These are phyloP conservation scores for Alloscopus bannaensis DNA, from an alignment of 2,888 invertebrate genomes.

Conservation along the genomic window DNA sequence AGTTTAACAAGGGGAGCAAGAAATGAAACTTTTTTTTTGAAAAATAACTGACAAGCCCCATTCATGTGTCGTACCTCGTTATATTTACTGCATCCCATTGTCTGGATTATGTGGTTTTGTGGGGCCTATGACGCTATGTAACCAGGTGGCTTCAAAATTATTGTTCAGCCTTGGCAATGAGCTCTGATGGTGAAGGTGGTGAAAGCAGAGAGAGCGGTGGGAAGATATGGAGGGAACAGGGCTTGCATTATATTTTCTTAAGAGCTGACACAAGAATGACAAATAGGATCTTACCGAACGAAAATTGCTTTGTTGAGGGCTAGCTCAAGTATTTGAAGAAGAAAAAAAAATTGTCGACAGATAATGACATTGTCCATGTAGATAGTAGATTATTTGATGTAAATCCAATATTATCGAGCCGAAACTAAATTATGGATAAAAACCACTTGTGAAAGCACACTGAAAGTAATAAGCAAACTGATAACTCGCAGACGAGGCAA, in stretches of 20 bases:
- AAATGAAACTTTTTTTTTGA: slow-evolving; percentile 10
- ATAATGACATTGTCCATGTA: slow-evolving; percentile 23
- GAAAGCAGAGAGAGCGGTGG: background rate
- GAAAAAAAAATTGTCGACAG: slow-evolving; percentile 13
- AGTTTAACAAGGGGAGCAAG: slow-evolving; percentile 2
- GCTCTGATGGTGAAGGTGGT: no score
- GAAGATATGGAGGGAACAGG: background rate
- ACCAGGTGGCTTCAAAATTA: no score
- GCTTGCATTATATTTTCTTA: background rate
- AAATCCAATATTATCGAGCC: slow-evolving; percentile 9
- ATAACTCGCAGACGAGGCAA: no score
- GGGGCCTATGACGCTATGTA: no score
- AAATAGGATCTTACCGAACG: slow-evolving; percentile 34
- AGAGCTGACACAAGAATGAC: slow-evolving; percentile 35
- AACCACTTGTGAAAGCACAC: slow-evolving; percentile 14
- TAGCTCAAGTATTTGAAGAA: no score
- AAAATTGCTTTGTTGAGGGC: slow-evolving; percentile 19
- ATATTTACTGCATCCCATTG: background rate
- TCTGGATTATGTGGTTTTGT: background rate
- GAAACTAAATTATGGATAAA: slow-evolving; percentile 9
- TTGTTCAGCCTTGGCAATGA: no score
- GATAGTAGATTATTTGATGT: background rate
- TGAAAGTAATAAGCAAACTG: no score
- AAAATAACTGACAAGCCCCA: background rate
- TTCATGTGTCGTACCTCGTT: slow-evolving; percentile 4